Evolutionary conservation across 2,888 invertebrate genomes (phyloP).

Genomic region (Tinea pellionella): DNA sequence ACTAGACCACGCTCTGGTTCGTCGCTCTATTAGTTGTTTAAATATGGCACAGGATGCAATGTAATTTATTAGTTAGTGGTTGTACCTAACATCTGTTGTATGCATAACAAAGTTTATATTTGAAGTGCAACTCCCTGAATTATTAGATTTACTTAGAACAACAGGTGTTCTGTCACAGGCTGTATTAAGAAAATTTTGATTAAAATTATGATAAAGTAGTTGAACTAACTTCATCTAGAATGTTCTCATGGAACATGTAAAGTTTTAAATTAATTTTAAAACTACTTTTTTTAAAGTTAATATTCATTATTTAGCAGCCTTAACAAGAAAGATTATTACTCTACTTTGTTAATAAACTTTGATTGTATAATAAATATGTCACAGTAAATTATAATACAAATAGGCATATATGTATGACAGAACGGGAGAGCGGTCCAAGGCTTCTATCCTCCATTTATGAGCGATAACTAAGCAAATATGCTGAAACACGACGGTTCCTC

Average conservation of each 20-base stretch:
- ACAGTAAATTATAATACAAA: too few species aligned
- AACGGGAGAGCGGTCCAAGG: too few species aligned
- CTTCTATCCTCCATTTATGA: too few species aligned
- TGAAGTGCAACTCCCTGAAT: neutral
- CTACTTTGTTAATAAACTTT: too few species aligned
- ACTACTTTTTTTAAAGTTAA: neutral
- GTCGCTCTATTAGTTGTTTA: too few species aligned
- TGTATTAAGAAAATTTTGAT: neutral
- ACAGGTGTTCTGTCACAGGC: neutral
- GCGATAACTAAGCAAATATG: too few species aligned
- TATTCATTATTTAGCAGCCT: too few species aligned
- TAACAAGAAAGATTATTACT: too few species aligned
- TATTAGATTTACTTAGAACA: neutral
- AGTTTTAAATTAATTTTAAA: neutral
- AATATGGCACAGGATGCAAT: neutral
- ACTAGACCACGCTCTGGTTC: too few species aligned
- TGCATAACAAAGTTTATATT: neutral
- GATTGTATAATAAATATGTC: too few species aligned
- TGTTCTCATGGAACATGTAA: neutral
- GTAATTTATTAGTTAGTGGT: neutral
- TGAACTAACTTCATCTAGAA: neutral
- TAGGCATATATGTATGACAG: too few species aligned
- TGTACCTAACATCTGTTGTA: neutral
- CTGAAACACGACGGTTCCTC: too few species aligned
- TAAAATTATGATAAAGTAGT: neutral